A percentile compares a stretch with the other conserved stretches of the same genome.
phyloP scores from a whole-genome alignment of 2,888 invertebrate species.

The Apamea sordens region DNA sequence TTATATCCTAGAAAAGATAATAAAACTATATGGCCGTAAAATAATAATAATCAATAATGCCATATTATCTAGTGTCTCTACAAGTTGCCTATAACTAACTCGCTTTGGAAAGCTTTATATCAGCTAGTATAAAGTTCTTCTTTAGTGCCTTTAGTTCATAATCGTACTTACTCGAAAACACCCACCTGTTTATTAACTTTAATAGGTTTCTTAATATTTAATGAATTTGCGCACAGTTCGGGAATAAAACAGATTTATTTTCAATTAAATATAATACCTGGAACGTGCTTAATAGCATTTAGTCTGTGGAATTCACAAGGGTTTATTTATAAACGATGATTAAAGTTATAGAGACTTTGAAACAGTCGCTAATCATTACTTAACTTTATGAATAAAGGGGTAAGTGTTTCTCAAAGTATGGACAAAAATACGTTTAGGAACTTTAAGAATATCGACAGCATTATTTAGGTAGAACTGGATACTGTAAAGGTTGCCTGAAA shows the following conservation, averaged over 20 bases:
- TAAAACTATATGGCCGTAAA: slow-evolving; percentile 9
- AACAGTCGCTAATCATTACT: neutral
- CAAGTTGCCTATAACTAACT: neutral
- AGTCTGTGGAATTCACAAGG: neutral
- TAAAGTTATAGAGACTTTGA: neutral
- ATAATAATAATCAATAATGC: neutral
- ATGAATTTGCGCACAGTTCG: neutral
- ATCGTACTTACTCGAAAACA: neutral
- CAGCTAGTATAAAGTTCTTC: neutral
- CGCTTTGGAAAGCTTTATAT: slow-evolving; percentile 14
- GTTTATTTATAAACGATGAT: neutral
- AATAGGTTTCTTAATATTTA: neutral
- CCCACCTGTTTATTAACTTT: neutral
- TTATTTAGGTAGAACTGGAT: neutral
- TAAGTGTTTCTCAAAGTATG: neutral
- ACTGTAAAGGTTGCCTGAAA: neutral
- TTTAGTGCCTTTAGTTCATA: slow-evolving; percentile 2
- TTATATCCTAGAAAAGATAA: neutral
- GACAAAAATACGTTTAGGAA: neutral
- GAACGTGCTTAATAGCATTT: neutral
- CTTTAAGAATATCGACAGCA: neutral
- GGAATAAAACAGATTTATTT: neutral
- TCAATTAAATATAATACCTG: neutral
- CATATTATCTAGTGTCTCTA: neutral
- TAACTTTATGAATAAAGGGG: neutral